Conservation (phyloP, 2,888 invertebrate species). For the Drosophila mimica region DNA sequence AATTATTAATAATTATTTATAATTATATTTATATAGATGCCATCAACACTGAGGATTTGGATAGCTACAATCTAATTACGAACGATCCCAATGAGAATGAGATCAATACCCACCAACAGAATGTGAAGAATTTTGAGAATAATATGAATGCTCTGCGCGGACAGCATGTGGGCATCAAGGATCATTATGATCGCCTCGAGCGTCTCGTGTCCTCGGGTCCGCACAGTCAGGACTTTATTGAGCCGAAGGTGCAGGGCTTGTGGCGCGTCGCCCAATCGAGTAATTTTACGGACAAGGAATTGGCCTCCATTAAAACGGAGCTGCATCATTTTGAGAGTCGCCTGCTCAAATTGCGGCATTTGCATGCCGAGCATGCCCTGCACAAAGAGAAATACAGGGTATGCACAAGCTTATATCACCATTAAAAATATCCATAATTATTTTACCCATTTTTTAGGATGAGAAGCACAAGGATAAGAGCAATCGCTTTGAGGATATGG, state of each 20-base stretch:
- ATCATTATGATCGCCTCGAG: slow-evolving; percentile 91
- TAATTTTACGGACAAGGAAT: slow-evolving; percentile 92
- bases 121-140: slow-evolving; percentile 86
- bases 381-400: slow-evolving; percentile 89
- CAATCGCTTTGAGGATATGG: slow-evolving; percentile 88
- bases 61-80: slow-evolving; percentile 89
- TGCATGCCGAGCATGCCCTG: slow-evolving; percentile 92
- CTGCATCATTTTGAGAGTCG: slow-evolving; percentile 92
- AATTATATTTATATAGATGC: slow-evolving; percentile 87
- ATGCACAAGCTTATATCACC: slow-evolving; percentile 2
- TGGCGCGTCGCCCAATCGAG: slow-evolving; percentile 89
- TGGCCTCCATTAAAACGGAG: slow-evolving; percentile 94
- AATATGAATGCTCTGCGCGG: slow-evolving; percentile 90
- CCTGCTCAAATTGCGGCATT: slow-evolving; percentile 91
- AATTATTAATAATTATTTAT: background rate
- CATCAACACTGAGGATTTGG: slow-evolving; percentile 90
- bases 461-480: slow-evolving; percentile 88
- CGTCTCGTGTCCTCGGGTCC: slow-evolving; percentile 91
- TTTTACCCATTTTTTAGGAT: slow-evolving; percentile 80
- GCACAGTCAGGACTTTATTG: slow-evolving; percentile 93
- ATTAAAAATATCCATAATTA: background rate
- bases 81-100: slow-evolving; percentile 86
- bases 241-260: slow-evolving; percentile 94
- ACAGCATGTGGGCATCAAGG: slow-evolving; percentile 90
- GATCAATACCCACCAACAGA: slow-evolving; percentile 85